A percentile compares a stretch with the other conserved stretches of the same genome.
These are phyloP conservation scores for Mamestra brassicae DNA, from an alignment of 2,888 invertebrate genomes.

Conservation along the genomic window DNA sequence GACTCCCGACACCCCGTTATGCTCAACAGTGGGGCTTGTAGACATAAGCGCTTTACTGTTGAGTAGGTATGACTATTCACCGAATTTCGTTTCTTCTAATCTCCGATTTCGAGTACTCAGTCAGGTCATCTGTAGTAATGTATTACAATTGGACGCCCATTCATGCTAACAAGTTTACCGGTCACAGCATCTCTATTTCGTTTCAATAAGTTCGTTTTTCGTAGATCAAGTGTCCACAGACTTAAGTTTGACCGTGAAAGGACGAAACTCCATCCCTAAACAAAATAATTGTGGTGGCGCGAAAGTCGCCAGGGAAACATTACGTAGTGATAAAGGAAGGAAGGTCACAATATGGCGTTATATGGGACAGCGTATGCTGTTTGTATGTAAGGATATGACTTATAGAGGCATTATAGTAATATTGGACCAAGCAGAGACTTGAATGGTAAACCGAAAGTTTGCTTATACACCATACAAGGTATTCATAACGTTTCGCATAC, in stretches of 20 bases:
- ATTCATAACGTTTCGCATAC: too few species aligned
- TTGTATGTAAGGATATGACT: not conserved
- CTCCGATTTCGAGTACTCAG: too few species aligned
- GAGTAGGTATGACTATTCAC: not conserved
- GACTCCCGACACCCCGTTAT: too few species aligned
- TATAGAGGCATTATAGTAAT: too few species aligned
- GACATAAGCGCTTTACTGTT: too few species aligned
- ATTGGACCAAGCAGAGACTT: too few species aligned
- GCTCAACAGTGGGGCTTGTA: too few species aligned
- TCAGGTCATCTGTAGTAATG: too few species aligned
- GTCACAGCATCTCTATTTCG: not conserved
- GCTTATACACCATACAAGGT: too few species aligned
- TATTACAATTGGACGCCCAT: not conserved
- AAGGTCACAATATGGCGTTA: not conserved
- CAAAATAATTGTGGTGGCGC: not conserved
- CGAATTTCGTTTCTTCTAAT: too few species aligned
- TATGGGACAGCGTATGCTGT: not conserved
- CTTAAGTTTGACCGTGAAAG: not conserved
- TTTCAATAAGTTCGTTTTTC: not conserved
- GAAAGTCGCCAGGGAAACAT: constrained; percentile 9
- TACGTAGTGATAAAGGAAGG: not conserved
- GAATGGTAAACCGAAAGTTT: too few species aligned
- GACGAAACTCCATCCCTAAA: not conserved
- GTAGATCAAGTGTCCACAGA: not conserved
- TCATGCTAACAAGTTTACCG: not conserved